Percentiles rank a stretch among this genome's conserved stretches.
These are phyloP conservation scores for Tipula confusa DNA, from an alignment of 2,888 invertebrate species.

Conservation along the genomic window DNA sequence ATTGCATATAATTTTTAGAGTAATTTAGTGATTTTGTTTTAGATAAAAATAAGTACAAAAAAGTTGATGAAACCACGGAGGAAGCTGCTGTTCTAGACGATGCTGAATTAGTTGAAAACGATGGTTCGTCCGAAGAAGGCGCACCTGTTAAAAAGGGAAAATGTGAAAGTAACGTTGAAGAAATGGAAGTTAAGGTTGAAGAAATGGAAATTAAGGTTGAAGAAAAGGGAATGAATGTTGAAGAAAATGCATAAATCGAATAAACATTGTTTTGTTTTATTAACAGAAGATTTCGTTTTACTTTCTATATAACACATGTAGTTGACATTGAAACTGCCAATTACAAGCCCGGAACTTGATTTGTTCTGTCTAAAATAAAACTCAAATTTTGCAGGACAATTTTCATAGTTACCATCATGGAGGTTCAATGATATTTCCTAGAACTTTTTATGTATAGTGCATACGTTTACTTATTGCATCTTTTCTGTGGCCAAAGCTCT, in stretches of 20 bases:
- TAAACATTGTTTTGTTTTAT: neutral
- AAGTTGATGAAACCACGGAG: slow-evolving; percentile 48
- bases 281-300: too few relatives aligned
- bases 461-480: too few relatives aligned
- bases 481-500: too few relatives aligned
- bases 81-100: neutral
- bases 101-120: neutral
- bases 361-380: too few relatives aligned
- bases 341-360: too few relatives aligned
- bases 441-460: too few relatives aligned
- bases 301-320: too few relatives aligned
- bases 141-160: slow-evolving; percentile 38
- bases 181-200: slow-evolving; percentile 38
- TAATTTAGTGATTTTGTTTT: slow-evolving; percentile 41
- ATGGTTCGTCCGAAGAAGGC: slow-evolving; percentile 37
- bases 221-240: neutral
- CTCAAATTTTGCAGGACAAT: too few relatives aligned
- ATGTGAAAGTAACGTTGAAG: too few relatives aligned
- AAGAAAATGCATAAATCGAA: neutral
- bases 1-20: slow-evolving; percentile 29
- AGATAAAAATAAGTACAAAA: slow-evolving; percentile 71
- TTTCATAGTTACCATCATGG: too few relatives aligned
- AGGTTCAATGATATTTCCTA: too few relatives aligned
- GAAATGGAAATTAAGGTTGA: neutral
- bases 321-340: too few relatives aligned